Evolutionary conservation across 2,113 vertebrate species (phyloP), one percentile per base, ranked within the genome.

Genomic region (Nothoprocta perdicaria): DNA sequence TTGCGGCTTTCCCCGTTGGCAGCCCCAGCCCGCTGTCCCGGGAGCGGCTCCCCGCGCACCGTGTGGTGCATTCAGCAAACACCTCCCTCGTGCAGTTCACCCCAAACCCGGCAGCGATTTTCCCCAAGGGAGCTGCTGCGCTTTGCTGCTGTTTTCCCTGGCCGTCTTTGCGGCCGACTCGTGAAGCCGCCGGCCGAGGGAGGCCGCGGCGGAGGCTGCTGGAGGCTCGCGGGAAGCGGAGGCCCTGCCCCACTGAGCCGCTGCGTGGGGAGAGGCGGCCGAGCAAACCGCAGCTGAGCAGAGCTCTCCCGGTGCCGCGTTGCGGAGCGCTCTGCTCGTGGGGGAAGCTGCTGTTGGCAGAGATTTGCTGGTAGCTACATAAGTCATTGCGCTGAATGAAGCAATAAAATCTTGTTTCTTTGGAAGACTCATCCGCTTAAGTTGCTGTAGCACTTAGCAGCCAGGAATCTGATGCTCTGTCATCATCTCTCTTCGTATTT

Each of bases 401-500:
- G 80, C 90, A 73, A 1, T 33, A 40, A 48, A 46, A 33, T 91
- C 91, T 26, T 72, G 10, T 43, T n/a, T 57, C 66, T 71, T 41
- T 35, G 84, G 94, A 69, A 71, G 90, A 67, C 67, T 77, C 63
- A 27, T 75, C 69, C 71, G 60, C 21, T 69, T 78, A 33, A 88
- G 84, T 76, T 72, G 31, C 66, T n/a, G 78, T 5, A 35, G 78
- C 72, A 48, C 84, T 55, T 14, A 26, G 85, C 88, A 91, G 91
- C 57, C 65, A 6, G 76, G 5, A 84, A 53, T 69, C 86, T 78
- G 94, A 4, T 82, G 80, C 82, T 91, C 81, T 73, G 89, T 90
- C 92, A 92, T 88, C 92, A 31, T 78, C 84, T 71, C 50, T 63
- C 68, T 53, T 27, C 45, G 6, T 33, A 8, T 84, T 92, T 93